Base-by-base conservation (phyloP, 1,140 invertebrate genomes). In the Phenacoccus solenopsis region DNA sequence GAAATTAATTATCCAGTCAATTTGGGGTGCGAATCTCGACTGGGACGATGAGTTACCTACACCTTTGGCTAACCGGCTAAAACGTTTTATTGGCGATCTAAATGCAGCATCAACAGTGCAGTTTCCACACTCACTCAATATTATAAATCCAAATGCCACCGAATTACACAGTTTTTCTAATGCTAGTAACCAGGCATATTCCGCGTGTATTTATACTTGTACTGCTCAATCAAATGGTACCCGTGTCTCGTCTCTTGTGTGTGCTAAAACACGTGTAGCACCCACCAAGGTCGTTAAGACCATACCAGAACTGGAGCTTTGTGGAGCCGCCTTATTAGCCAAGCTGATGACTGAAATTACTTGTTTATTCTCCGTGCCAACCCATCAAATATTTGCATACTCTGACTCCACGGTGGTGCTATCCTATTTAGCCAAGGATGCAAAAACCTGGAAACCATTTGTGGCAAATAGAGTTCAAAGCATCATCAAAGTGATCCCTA, bases 1-100 rank as follows among this genome's bases (percentile, higher is more conserved):
- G 1, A 82, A 82, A 74, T 32, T 78, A 7, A 70, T 82, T 7
- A 74, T 82, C 68, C 79, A 81, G 70, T 49, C 70, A 24, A 30
- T 79, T 27, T 80, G 77, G 77, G 20, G 28, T 59, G 20, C 71
- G 22, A 73, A 76, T 3, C 22, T 76, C 21, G 71, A 69, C 56
- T 80, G 78, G 78, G 78, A 80, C 70, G 75, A 78, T 27, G 67
- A 7, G 25, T 80, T 38, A 70, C n/a, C 57, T 22, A 21, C 61
- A 74, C 70, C 69, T 77, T 7, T 72, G 4, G 1, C 1, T 0
- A 20, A 1, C 30, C 49, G 49, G 16, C 75, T 35, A 68, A 73
- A 1, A 20, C 69, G 24, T 74, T 71, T 25, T 16, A 12, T 35
- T 75, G 1, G 27, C 16, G 12, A 22, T 21, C 21, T n/a, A n/a